These are phyloP conservation scores for Busseola fusca DNA, from an alignment of 2,888 invertebrate genomes.

Conservation along the genomic window DNA sequence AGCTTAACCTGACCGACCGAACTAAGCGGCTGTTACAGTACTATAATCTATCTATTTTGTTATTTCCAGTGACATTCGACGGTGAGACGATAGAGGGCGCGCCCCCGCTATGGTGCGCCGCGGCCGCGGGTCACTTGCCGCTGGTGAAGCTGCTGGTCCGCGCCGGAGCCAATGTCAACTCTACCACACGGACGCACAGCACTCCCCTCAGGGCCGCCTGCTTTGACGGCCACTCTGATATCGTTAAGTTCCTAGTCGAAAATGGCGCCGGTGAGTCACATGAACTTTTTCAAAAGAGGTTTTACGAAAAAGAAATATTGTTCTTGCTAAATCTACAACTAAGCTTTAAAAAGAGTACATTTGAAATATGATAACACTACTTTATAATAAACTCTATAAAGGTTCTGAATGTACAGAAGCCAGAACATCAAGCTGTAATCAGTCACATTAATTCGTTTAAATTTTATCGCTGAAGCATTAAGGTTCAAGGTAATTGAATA, in stretches of 20 bases:
- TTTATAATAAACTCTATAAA: background rate
- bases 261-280: conserved; percentile 93
- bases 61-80: conserved; percentile 95
- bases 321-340: background rate
- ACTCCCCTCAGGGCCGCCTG: conserved; percentile 98
- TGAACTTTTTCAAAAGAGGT: background rate
- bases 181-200: conserved; percentile 97
- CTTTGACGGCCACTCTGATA: conserved; percentile 98
- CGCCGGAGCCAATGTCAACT: conserved; percentile 97
- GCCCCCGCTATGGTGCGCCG: conserved; percentile 99
- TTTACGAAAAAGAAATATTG: background rate
- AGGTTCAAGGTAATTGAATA: too few relatives aligned
- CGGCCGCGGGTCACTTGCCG: conserved; percentile 97
- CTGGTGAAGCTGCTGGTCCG: conserved; percentile 95
- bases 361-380: background rate
- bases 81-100: conserved; percentile 99
- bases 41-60: background rate
- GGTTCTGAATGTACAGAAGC: background rate
- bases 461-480: too few relatives aligned
- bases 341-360: background rate
- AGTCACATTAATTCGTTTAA: too few relatives aligned
- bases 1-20: too few relatives aligned
- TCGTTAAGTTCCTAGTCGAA: conserved; percentile 97
- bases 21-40: too few relatives aligned
- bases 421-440: too few relatives aligned